Conservation (phyloP, 2,113 vertebrate species). For the Ellobius talpinus region DNA sequence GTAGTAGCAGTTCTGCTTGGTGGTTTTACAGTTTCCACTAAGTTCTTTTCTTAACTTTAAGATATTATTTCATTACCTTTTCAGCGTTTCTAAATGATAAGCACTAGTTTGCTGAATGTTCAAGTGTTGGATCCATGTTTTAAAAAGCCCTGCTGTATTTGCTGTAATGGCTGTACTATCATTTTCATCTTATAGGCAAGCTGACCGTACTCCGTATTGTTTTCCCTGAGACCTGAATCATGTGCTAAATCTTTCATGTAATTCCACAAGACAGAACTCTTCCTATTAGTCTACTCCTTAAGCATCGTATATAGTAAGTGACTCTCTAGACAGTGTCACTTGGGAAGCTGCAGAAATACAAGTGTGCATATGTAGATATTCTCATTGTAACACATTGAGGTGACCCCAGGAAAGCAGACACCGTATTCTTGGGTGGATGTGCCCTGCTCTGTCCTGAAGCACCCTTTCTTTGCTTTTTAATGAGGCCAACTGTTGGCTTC, state of each 20-base stretch:
- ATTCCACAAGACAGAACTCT: neutral
- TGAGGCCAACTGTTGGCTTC: neutral
- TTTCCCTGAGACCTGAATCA: neutral
- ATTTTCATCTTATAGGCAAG: neutral
- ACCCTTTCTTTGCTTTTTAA: neutral
- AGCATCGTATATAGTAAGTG: too few relatives aligned
- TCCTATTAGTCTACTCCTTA: neutral
- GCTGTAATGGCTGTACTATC: fast-evolving
- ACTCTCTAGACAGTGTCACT: neutral
- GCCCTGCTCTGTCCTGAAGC: neutral
- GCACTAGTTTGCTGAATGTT: neutral
- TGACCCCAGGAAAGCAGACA: neutral
- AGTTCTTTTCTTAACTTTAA: neutral
- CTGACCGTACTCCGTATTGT: neutral
- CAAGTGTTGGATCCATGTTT: neutral
- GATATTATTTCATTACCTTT: neutral
- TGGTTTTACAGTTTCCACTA: neutral
- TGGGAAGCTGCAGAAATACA: neutral
- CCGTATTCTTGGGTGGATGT: neutral
- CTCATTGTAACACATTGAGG: too few relatives aligned
- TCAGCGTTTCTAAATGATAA: neutral
- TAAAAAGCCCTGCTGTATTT: neutral
- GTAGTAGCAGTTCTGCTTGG: neutral
- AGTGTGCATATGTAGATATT: neutral
- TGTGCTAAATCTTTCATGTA: neutral